Conservation (phyloP, 2,797 vertebrate genomes). For the Echeneis naucrates region DNA sequence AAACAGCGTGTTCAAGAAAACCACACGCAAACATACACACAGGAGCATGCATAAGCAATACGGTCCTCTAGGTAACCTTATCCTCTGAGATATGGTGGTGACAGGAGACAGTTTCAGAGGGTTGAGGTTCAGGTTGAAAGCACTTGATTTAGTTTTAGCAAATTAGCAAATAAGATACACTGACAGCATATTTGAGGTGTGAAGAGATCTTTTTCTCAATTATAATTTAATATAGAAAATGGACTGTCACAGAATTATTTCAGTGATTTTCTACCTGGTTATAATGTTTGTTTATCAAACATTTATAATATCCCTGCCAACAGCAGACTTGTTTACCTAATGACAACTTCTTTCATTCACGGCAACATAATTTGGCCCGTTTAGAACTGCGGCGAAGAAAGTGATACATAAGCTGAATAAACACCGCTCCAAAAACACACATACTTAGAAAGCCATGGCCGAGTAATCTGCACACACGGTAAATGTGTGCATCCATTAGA, state of each 20-base stretch:
- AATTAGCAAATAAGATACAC: conserved; percentile 31
- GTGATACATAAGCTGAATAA: not conserved
- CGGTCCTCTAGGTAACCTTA: conserved; percentile 35
- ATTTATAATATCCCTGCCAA: not conserved
- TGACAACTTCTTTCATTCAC: not conserved
- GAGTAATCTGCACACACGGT: not conserved
- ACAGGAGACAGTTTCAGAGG: conserved; percentile 32
- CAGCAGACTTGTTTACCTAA: not conserved
- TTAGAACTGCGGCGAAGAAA: not conserved
- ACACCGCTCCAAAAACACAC: not conserved
- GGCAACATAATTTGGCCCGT: not conserved
- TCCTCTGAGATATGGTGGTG: conserved; percentile 25
- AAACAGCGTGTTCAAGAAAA: conserved; percentile 1
- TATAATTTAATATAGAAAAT: conserved; percentile 15
- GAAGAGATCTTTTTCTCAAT: conserved; percentile 6
- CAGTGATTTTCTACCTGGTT: not conserved
- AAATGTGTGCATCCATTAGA: conserved; percentile 20
- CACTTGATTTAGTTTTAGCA: conserved; percentile 38
- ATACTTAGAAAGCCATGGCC: not conserved
- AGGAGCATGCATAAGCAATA: conserved; percentile 15
- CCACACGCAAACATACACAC: not conserved
- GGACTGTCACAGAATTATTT: not conserved
- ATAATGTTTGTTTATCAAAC: not conserved
- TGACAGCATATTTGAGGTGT: conserved; percentile 28
- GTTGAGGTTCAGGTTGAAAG: conserved; percentile 39